Percentiles rank a stretch among this genome's conserved stretches.
Conservation (phyloP, 2,797 vertebrate species). For the Cheirogaleus major region DNA sequence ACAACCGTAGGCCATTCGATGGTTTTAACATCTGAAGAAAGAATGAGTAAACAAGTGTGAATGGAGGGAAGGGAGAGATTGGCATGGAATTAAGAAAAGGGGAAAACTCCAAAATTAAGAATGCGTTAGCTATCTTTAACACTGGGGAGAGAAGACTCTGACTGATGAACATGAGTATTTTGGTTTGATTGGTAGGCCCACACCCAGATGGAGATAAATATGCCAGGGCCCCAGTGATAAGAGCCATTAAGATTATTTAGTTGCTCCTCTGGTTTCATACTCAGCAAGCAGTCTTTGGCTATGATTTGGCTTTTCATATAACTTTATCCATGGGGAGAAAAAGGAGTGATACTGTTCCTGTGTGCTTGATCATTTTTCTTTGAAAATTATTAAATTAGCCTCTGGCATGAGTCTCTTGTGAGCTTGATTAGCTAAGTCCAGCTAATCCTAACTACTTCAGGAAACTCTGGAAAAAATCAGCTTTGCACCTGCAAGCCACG, state of each 20-base stretch:
- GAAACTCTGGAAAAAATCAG: neutral
- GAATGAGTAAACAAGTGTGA: neutral
- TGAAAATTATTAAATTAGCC: constrained; percentile 15
- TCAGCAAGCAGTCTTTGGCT: neutral
- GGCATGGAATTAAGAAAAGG: neutral
- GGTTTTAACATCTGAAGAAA: neutral
- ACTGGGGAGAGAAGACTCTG: neutral
- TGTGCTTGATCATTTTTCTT: neutral
- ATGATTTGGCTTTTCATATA: constrained; percentile 34
- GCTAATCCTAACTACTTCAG: constrained; percentile 14
- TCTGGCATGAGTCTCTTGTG: neutral
- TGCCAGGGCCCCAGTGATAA: neutral
- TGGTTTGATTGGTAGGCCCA: neutral
- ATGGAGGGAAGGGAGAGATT: neutral
- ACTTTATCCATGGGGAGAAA: constrained; percentile 31
- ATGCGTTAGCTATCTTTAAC: too few relatives aligned
- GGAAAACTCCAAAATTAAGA: neutral
- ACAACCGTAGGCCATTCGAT: neutral
- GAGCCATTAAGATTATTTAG: neutral
- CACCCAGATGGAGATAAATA: neutral
- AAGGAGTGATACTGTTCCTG: neutral
- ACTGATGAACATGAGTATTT: neutral
- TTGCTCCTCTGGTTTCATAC: neutral
- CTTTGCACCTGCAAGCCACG: neutral
- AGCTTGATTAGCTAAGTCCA: neutral